Base-by-base conservation (phyloP, 2,888 invertebrate genomes). In the Drosophila subquinaria region DNA sequence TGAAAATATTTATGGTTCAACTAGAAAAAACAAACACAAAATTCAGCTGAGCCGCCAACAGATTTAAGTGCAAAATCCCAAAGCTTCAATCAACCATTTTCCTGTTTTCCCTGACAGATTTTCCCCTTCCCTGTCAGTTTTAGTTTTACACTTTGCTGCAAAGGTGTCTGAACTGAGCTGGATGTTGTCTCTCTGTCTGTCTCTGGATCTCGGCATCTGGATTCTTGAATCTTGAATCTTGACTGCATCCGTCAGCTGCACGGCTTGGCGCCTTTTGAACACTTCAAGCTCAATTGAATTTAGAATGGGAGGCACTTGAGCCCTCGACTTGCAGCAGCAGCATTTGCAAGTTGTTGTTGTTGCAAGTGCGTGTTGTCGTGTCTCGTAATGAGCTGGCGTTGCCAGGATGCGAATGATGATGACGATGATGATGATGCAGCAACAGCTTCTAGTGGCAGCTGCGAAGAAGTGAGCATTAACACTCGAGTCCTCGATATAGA, bases 271-370 rank as follows among this genome's bases (percentile, higher is more conserved):
- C 86, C 69, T 81, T 86, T 73, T 69, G 74, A 81, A 74, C 81
- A 83, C 87, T 83, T 79, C 74, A 83, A 86, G 83, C 83, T 73
- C 83, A 83, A 83, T 83, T 83, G 83, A 83, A 86, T 83, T 83
- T 79, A 74, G 83, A 81, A 86, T 86, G 77, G 70, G 77, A 69
- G 45, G 67, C 72, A 79, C 81, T 83, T 69, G 64, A 86, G 69
- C 51, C 43, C 56, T 45, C 13, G 68, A 69, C 64, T 57, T 56
- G 27, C 66, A 35, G 42, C 27, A 57, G 36, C 62, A 23, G 38
- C 27, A 11, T n/a, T 35, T 64, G 67, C 57, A 62, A 27, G 27
- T 27, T 27, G 27, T 27, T 27, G 27, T 55, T 66, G 73, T 43
- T 70, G 67, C 66, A 61, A 72, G 76, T 84, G 79, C 84, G 73